Base-by-base conservation (phyloP, 2,113 vertebrate genomes). In the Zapornia atra region DNA sequence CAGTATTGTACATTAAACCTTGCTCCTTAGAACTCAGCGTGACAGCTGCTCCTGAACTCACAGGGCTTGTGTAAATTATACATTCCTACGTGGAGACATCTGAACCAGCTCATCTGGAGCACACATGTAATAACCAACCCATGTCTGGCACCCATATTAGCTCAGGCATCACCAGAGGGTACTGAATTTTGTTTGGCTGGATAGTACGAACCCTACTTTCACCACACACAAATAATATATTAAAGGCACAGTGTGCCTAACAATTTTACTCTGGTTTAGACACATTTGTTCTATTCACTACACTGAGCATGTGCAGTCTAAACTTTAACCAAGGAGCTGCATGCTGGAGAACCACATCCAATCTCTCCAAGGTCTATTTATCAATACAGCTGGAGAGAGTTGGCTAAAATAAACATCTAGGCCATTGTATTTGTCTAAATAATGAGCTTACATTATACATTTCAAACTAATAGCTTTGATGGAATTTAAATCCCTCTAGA, bases 401-500 rank as follows among this genome's bases (percentile, higher is more conserved):
- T 85, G 60, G 78, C 88, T 68, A 80, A 57, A 96, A 90, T 50
- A 96, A 83, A 95, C 84, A 95, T 44, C 36, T 25, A 73, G 48
- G 73, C 64, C 68, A 92, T 77, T 71, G 70, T 48, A 69, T 73
- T 86, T 76, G 77, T 86, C 94, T 78, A 68, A 80, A 88, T 88
- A 94, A 96, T 1, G 1, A 92, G 76, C 87, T 91, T 96, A 82
- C 65, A 87, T 86, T 90, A 94, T 72, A 90, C 72, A 93, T 84
- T 86, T 90, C 84, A 92, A 87, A 83, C 66, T 93, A 84, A 84
- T 90, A 82, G 20, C 38, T 87, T 95, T 92, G 81, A 91, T 81
- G 78, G 93, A 94, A 96, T 86, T 89, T 96, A 96, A 92, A 96
- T 95, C 86, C 57, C 83, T 85, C 73, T 69, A 92, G 61, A 85